Base-by-base conservation (phyloP, 2,113 vertebrate genomes). In the Catharus minimus region DNA sequence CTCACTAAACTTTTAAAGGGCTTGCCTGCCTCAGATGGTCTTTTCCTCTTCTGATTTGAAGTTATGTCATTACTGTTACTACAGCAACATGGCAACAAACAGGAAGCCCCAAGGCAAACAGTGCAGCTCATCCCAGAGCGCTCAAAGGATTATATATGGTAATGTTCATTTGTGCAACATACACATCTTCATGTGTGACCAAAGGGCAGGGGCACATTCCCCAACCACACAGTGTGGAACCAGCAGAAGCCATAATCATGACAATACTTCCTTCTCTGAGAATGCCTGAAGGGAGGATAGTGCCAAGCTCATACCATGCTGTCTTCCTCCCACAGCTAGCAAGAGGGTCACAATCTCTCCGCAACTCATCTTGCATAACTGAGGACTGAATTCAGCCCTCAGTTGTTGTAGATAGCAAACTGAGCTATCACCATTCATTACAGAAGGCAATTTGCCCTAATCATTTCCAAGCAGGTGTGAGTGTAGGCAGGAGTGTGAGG, bases 241-340 rank as follows among this genome's bases (percentile, higher is more conserved):
- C 62, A 55, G 41, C 18, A 23, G 27, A 68, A 80, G 55, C 58
- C 5, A 2, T 72, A 65, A 90, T 71, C 73, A 60, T 1, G 5
- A 32, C 0, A 0, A n/a, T 60, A 62, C n/a, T 75, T n/a, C 24
- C n/a, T 75, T n/a, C 24, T 15, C 58, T 26, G 49, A 38, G 50
- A 94, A 94, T 65, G 49, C 44, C 57, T 47, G 8, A 28, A 15
- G 66, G 33, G 26, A 88, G 15, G 39, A 44, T 0, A 3, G 26
- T n/a, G 71, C 50, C 18, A 9, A 57, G 27, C 33, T 44, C 11
- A 7, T 23, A 36, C n/a, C 7, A 0, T 20, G 20, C 60, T 10
- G 2, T 77, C 44, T 46, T 36, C 57, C 28, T 82, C 53, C 57
- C 1, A 22, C 1, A 0, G 23, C 64, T 76, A 33, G 55, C 55